Base-by-base conservation (phyloP, 1,140 invertebrate species). In the Drosophila bipectinata region DNA sequence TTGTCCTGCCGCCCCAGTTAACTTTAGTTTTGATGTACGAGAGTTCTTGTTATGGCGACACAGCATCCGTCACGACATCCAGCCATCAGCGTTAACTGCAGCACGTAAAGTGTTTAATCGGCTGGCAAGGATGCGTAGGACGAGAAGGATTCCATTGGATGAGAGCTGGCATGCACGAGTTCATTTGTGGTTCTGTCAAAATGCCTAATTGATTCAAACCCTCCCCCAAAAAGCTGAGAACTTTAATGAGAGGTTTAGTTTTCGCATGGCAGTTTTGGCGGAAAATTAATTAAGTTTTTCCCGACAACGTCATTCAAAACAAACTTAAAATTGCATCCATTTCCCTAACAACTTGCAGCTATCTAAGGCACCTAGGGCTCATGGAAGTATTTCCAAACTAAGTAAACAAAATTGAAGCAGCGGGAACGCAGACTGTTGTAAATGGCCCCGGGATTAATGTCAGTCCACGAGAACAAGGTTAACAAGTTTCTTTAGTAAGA, bases 161-260 rank as follows among this genome's bases (percentile, higher is more conserved):
- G 72, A 28, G 44, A 15, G n/a, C 51, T 48, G 53, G 34, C 51
- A 68, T 75, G 82, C 82, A 87, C 82, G 78, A 87, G 56, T 80
- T 77, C 66, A 72, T 69, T 52, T 60, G 58, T 77, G 64, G 47
- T 60, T 69, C 51, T 47, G 41, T 60, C 44, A 55, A 45, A 79
- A 85, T 57, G 72, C 51, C 77, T 81, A 81, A 85, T 87, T 87
- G 82, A 85, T 87, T 85, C 58, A 72, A 74, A 52, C 68, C 63
- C 73, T 60, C 55, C 54, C 28, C 15, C 6, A 44, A 28, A 48
- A 21, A 55, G 9, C 53, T 12, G 7, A 4, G 28, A 24, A 39
- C 45, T 44, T 67, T 63, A 26, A 63, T 41, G 4, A 7, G 7
- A 34, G 15, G 10, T 44, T 14, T 44, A 44, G 41, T 8, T 44